A percentile compares a stretch with the other conserved stretches of the same genome.
These are phyloP conservation scores for Drosophila micromelanica DNA, from an alignment of 1,140 invertebrate genomes.

Conservation along the genomic window DNA sequence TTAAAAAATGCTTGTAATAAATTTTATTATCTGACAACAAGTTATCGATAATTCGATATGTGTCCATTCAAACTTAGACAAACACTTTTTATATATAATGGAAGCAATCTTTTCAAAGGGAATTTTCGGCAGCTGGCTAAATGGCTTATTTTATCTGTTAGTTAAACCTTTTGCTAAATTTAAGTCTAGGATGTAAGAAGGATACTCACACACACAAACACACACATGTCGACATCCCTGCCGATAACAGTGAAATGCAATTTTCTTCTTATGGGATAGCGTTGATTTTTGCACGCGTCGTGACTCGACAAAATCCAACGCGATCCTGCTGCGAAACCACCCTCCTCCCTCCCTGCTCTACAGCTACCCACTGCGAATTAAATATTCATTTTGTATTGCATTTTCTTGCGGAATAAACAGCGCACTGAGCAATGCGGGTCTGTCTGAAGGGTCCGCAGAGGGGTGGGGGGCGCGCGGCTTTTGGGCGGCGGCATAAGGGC, in stretches of 20 bases:
- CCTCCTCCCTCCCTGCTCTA: not conserved
- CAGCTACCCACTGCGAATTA: conserved; percentile 39
- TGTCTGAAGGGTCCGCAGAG: not conserved
- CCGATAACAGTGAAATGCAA: conserved; percentile 73
- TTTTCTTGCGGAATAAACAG: conserved; percentile 52
- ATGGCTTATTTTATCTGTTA: not conserved
- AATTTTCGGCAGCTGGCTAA: not conserved
- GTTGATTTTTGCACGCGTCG: conserved; percentile 67
- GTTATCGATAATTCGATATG: conserved; percentile 1
- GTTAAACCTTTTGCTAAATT: not conserved
- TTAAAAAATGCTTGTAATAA: too few species aligned
- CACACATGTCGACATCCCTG: conserved; percentile 22
- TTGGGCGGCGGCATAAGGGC: conserved; percentile 1
- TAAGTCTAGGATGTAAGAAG: not conserved
- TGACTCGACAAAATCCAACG: conserved; percentile 35
- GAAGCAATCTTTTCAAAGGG: not conserved
- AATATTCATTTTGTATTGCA: conserved; percentile 82
- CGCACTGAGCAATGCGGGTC: conserved; percentile 12
- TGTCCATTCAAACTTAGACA: too few species aligned
- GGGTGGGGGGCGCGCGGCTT: not conserved
- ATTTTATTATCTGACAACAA: not conserved
- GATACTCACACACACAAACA: not conserved
- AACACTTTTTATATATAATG: too few species aligned
- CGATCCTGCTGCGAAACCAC: conserved; percentile 14
- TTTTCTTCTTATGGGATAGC: conserved; percentile 71